Percentiles rank a stretch among this genome's conserved stretches.
Evolutionary conservation across 2,888 invertebrate species (phyloP).

Genomic region (Ceriagrion tenellum): DNA sequence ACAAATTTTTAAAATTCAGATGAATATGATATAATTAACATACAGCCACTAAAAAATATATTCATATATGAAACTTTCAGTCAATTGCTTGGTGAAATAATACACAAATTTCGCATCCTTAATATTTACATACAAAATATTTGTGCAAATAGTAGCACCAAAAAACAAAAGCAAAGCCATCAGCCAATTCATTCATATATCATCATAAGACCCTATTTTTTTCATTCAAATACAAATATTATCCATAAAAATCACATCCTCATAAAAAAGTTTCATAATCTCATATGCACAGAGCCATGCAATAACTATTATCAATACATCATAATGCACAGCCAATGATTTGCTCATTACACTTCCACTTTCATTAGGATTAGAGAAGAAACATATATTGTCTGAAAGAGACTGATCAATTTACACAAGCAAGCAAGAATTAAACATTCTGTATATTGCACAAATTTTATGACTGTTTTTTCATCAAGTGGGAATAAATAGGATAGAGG

Average conservation of each 20-base stretch:
- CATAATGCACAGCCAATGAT: slow-evolving; percentile 51
- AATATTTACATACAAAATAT: slow-evolving; percentile 27
- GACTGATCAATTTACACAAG: background rate
- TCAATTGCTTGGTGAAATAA: background rate
- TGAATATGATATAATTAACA: background rate
- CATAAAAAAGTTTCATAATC: background rate
- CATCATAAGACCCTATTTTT: background rate
- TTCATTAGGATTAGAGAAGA: background rate
- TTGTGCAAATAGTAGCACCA: slow-evolving; percentile 51
- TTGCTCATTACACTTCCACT: background rate
- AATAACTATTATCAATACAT: background rate
- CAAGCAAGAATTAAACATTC: background rate
- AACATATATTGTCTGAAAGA: background rate
- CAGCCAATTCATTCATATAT: background rate
- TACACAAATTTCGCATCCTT: background rate
- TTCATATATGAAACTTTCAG: background rate
- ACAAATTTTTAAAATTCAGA: background rate
- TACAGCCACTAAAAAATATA: background rate
- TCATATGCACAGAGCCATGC: background rate
- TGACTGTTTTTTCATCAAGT: background rate
- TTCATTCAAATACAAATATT: background rate
- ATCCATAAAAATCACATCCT: background rate
- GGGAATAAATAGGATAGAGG: background rate
- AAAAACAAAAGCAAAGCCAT: background rate
- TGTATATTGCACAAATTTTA: background rate